Percentiles rank a stretch among this genome's conserved stretches.
Evolutionary conservation across 2,797 vertebrate species (phyloP).

Genomic region (Phylloscopus collybita): DNA sequence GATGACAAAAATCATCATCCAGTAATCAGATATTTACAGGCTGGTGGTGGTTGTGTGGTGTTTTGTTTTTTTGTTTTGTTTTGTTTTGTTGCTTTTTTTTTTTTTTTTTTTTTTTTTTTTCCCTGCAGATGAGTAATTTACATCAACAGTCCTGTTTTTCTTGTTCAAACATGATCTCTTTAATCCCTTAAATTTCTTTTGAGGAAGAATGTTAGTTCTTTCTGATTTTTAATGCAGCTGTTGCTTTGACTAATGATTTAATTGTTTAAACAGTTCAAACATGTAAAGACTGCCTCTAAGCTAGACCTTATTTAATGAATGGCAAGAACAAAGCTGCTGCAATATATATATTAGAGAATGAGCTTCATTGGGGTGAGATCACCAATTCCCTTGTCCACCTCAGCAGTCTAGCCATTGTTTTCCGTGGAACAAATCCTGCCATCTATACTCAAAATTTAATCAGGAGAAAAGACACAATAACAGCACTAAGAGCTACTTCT

Average conservation of each 20-base stretch:
- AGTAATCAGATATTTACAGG: not conserved
- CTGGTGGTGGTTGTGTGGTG: too few species aligned
- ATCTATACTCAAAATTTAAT: not conserved
- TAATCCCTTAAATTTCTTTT: conserved; percentile 12
- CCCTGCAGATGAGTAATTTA: not conserved
- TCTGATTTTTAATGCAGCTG: not conserved
- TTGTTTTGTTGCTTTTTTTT: too few species aligned
- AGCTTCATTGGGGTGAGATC: not conserved
- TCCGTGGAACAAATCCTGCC: not conserved
- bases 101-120: not conserved
- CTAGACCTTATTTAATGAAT: not conserved
- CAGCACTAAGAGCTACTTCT: not conserved
- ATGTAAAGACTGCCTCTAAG: not conserved
- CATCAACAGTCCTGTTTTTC: not conserved
- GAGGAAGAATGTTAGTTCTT: not conserved
- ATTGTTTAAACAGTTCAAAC: conserved; percentile 24
- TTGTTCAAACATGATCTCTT: not conserved
- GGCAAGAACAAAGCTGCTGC: not conserved
- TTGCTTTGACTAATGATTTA: conserved; percentile 13
- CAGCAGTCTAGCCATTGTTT: not conserved
- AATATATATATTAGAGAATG: not conserved
- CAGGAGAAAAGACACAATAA: not conserved
- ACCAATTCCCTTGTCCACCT: not conserved
- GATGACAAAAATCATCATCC: not conserved
- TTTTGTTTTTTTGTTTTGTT: too few species aligned